A percentile compares a stretch with the other conserved stretches of the same genome.
Conservation (phyloP, 2,113 vertebrate species). For the Mixornis gularis region DNA sequence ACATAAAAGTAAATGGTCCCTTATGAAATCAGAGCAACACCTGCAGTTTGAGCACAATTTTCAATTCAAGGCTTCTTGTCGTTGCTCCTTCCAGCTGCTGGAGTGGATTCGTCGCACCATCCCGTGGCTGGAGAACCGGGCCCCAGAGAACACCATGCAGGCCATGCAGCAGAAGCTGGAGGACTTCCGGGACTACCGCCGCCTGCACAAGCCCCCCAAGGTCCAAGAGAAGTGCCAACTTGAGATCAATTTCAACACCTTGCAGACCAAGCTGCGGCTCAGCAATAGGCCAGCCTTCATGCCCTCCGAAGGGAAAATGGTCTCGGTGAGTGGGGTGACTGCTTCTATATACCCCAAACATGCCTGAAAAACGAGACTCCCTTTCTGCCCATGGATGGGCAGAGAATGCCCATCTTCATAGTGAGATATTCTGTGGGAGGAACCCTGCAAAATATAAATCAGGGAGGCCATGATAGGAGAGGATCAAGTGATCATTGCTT, state of each 20-base stretch:
- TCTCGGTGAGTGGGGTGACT: conserved; percentile 78
- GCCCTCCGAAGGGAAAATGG: conserved; percentile 98
- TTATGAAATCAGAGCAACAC: neutral
- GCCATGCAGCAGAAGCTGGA: conserved; percentile 99
- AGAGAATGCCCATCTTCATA: neutral
- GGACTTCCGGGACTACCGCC: conserved; percentile 94
- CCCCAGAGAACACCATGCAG: conserved; percentile 95
- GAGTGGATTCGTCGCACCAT: conserved; percentile 97
- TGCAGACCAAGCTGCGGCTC: conserved; percentile 96
- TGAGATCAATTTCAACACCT: conserved; percentile 98
- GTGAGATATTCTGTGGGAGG: neutral
- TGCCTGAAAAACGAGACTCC: no score
- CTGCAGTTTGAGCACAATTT: neutral
- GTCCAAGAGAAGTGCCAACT: conserved; percentile 98
- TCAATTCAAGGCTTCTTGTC: neutral
- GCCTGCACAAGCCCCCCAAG: conserved; percentile 95
- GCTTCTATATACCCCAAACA: accelerated
- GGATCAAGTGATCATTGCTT: neutral
- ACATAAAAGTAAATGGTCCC: neutral
- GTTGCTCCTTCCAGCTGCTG: conserved; percentile 75
- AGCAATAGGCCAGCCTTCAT: conserved; percentile 98
- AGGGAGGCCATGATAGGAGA: neutral
- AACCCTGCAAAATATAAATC: neutral
- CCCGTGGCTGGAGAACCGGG: conserved; percentile 94
- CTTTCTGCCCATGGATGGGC: neutral